Base-by-base conservation (phyloP, 2,888 invertebrate genomes). In the Leptogaster cylindrica region DNA sequence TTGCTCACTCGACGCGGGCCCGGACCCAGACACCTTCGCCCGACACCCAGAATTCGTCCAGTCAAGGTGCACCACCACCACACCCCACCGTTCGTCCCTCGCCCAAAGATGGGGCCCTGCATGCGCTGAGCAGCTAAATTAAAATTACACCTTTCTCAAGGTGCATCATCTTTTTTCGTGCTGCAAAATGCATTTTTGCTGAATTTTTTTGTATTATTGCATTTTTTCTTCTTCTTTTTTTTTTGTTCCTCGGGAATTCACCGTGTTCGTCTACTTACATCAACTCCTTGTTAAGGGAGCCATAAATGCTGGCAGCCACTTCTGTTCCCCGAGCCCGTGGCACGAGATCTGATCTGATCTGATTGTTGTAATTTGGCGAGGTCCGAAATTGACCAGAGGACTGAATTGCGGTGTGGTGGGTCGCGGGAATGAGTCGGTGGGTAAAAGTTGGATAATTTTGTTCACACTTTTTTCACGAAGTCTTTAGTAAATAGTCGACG, bases 101-200 rank as follows among this genome's bases (percentile, higher is more conserved):
- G n/a, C n/a, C n/a, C n/a, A n/a, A n/a, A n/a, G n/a, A n/a, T n/a
- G n/a, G n/a, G n/a, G n/a, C n/a, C n/a, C n/a, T n/a, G n/a, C n/a
- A n/a, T n/a, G n/a, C 36, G 44, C 61, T 44, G 28, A 61, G 18
- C 10, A 61, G 27, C 46, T 64, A 64, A 64, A 64, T 64, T 64
- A 64, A 64, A 64, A 64, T 64, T 64, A 64, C 48, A 64, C 64
- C 64, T 64, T 64, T 61, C 61, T 44, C 61, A 61, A 61, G 61
- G 61, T 61, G 44, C 23, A 44, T 20, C 28, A 28, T 44, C 28
- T 61, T 44, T 58, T 20, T 12, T 46, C 1, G 1, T 12, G 5
- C 25, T 23, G 46, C 23, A 41, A 25, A 20, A 1, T 25, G 23
- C 46, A 36, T 55, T 55, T 44, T 58, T 10, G 20, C 48, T 10